These are phyloP conservation scores for Chloropsis cyanopogon DNA, from an alignment of 2,113 vertebrate species.

Conservation along the genomic window DNA sequence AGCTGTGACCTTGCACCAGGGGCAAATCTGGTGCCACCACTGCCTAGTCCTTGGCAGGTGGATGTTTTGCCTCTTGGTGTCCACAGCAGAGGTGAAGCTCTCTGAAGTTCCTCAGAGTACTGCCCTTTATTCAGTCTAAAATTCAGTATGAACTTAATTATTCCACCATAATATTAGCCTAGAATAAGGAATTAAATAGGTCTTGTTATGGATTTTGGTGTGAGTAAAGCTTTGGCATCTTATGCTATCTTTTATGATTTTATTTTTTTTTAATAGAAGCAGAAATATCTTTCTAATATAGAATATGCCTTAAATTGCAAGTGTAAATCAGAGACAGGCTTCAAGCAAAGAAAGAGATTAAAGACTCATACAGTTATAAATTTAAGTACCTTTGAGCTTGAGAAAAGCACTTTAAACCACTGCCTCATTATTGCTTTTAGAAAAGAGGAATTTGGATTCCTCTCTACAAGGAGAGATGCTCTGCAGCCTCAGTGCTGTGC, in stretches of 20 bases:
- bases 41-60: background rate
- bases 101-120: background rate
- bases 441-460: background rate
- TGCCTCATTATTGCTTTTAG: background rate
- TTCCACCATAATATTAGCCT: background rate
- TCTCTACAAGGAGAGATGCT: background rate
- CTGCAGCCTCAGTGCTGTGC: background rate
- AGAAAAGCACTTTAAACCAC: background rate
- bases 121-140: background rate
- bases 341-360: conserved; percentile 30
- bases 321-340: conserved; percentile 45
- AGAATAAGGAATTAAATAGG: conserved; percentile 26
- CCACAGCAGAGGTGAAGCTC: background rate
- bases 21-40: background rate
- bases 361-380: conserved; percentile 14
- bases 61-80: background rate
- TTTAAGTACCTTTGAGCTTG: conserved; percentile 44
- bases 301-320: conserved; percentile 7
- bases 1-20: background rate
- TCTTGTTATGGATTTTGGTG: background rate
- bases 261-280: background rate
- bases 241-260: background rate
- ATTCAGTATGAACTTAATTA: conserved; percentile 24
- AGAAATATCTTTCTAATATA: conserved; percentile 23
- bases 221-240: conserved; percentile 38